These are phyloP conservation scores for Ceratina japonica DNA, from an alignment of 1,140 invertebrate species.

Conservation along the genomic window DNA sequence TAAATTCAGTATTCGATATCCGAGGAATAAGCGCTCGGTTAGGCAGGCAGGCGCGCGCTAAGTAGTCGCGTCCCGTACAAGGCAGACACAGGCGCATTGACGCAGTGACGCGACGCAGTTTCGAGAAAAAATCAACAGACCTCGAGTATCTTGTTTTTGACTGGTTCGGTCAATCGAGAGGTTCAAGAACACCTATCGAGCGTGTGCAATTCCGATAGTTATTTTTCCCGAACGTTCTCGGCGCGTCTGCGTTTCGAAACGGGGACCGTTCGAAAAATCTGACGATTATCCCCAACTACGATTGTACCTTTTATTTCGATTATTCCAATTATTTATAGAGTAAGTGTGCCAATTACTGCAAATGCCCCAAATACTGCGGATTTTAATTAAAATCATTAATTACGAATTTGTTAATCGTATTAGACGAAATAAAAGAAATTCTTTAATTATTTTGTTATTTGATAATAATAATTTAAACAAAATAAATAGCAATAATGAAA, in stretches of 20 bases:
- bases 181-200: background rate
- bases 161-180: constrained; percentile 5
- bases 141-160: constrained; percentile 15
- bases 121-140: background rate
- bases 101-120: background rate
- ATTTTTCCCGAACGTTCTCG: constrained; percentile 30
- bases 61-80: background rate
- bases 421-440: no score
- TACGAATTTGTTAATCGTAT: no score
- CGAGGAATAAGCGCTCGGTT: background rate
- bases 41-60: background rate
- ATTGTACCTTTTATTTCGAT: no score
- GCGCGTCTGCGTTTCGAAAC: background rate
- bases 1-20: no score
- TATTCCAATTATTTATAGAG: no score
- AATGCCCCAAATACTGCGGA: no score
- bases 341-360: no score
- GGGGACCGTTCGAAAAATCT: constrained; percentile 12
- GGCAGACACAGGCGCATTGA: background rate
- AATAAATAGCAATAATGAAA: no score
- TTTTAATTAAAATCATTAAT: no score
- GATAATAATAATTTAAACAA: no score
- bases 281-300: background rate
- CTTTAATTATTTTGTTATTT: no score
- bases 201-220: constrained; percentile 32